Evolutionary conservation across 1,140 invertebrate species (phyloP), one percentile per base, ranked within the genome.

Genomic region (Orussus abietinus): DNA sequence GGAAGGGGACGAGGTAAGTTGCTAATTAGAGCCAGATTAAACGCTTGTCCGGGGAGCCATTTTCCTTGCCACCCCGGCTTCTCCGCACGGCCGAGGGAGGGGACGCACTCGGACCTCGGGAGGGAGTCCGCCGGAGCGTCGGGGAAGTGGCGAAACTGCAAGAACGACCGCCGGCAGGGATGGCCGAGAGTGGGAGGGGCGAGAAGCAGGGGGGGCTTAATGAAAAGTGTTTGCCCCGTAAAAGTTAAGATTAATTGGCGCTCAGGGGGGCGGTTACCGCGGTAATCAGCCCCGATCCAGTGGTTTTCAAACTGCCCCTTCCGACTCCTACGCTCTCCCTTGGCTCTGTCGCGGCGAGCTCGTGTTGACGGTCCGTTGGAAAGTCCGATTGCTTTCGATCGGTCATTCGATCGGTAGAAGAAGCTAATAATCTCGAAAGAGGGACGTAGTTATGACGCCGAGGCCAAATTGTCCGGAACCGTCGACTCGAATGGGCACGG

Each of bases 201-300:
- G 41, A 45, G 47, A 42, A 49, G 49, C 31, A 54, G 51, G 58
- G 55, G 57, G 62, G 62, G 64, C 62, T 69, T 70, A 70, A 70
- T 70, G 67, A 70, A 70, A 69, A 70, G 67, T 69, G 67, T 70
- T 70, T 70, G 67, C 63, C 62, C 66, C 66, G 66, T 70, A 70
- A 70, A 70, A 70, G 66, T 70, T 70, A 69, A 70, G 67, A 70
- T 70, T 70, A 70, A 70, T 70, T 70, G 64, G 62, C 66, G 65
- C 63, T 69, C 58, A n/a, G 62, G 62, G 66, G 66, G 67, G 53
- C 65, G 67, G 67, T 70, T 70, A 69, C 63, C 59, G 64, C 65
- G 66, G 60, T 70, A 70, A 67, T 69, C 67, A 70, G 64, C 62
- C 55, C n/a, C 29, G 48, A 34, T 54, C 56, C 67, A 69, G 66